These are phyloP conservation scores for Xanthorhoe spadicearia DNA, from an alignment of 2,888 invertebrate species.

Conservation along the genomic window DNA sequence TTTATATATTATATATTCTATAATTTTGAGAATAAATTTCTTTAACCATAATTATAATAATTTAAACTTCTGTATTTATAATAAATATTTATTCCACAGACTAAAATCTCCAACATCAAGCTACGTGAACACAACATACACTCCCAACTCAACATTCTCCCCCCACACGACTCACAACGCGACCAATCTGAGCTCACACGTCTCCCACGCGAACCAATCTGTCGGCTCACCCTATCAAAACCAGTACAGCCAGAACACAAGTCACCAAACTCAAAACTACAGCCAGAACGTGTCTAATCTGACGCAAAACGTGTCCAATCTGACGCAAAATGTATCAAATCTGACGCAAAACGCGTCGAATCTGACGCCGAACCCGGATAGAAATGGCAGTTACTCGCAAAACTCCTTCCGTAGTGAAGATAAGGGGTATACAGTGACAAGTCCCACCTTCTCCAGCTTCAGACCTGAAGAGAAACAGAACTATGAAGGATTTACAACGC, in stretches of 20 bases:
- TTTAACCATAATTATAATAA: too few species aligned
- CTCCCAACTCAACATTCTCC: conserved; percentile 73
- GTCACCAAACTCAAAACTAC: conserved; percentile 34
- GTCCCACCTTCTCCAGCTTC: conserved; percentile 77
- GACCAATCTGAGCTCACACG: conserved; percentile 60
- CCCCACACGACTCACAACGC: conserved; percentile 54
- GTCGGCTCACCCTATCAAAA: conserved; percentile 53
- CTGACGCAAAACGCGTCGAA: conserved; percentile 28
- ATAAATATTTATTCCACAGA: conserved; percentile 56
- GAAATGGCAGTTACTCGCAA: conserved; percentile 53
- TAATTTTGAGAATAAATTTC: too few species aligned
- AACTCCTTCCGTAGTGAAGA: conserved; percentile 57
- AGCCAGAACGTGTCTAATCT: conserved; percentile 21
- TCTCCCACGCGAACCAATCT: conserved; percentile 65
- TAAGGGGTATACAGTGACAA: conserved; percentile 64
- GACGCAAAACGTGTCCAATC: conserved; percentile 33
- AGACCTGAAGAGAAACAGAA: conserved; percentile 79
- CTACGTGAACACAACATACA: conserved; percentile 77
- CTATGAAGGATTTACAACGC: conserved; percentile 88
- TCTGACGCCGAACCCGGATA: conserved; percentile 42
- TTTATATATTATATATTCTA: too few species aligned
- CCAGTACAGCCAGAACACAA: conserved; percentile 42
- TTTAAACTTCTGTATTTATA: too few species aligned
- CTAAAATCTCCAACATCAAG: conserved; percentile 74
- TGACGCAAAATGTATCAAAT: conserved; percentile 23